Evolutionary conservation across 1,140 invertebrate genomes (phyloP).

Genomic region (Aphelinus certus): DNA sequence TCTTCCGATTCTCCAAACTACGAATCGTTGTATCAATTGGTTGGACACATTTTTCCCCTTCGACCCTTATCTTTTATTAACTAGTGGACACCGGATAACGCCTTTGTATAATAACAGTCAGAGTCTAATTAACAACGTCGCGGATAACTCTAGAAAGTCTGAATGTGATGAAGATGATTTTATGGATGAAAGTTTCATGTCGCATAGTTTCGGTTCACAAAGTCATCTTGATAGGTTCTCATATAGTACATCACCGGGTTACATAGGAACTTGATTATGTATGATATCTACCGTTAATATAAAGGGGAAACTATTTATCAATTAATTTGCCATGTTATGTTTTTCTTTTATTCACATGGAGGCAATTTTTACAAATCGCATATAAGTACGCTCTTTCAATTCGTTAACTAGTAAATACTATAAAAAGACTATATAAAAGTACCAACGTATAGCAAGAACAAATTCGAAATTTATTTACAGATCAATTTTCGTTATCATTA

Average conservation of each 20-base stretch:
- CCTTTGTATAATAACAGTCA: slow-evolving; percentile 60
- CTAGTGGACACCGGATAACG: slow-evolving; percentile 60
- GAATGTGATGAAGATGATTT: slow-evolving; percentile 54
- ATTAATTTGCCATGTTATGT: background rate
- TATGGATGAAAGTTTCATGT: slow-evolving; percentile 53
- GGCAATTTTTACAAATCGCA: background rate
- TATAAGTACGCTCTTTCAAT: slow-evolving; percentile 2
- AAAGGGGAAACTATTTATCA: no score
- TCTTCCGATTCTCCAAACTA: slow-evolving; percentile 68
- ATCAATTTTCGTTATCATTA: slow-evolving; percentile 15
- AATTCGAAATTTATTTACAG: slow-evolving; percentile 34
- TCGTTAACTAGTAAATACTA: slow-evolving; percentile 7
- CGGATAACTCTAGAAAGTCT: slow-evolving; percentile 34
- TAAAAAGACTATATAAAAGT: slow-evolving; percentile 12
- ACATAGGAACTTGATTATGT: slow-evolving; percentile 44
- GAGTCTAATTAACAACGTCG: slow-evolving; percentile 45
- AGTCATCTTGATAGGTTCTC: slow-evolving; percentile 52
- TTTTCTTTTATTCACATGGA: slow-evolving; percentile 26
- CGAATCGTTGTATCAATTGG: slow-evolving; percentile 59
- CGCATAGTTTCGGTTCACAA: slow-evolving; percentile 40
- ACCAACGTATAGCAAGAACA: slow-evolving; percentile 9
- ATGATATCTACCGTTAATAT: background rate
- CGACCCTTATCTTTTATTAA: slow-evolving; percentile 78
- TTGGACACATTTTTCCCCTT: slow-evolving; percentile 83
- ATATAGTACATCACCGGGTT: slow-evolving; percentile 55